Base-by-base conservation (phyloP, 1,140 invertebrate species). In the Chelonus insularis region DNA sequence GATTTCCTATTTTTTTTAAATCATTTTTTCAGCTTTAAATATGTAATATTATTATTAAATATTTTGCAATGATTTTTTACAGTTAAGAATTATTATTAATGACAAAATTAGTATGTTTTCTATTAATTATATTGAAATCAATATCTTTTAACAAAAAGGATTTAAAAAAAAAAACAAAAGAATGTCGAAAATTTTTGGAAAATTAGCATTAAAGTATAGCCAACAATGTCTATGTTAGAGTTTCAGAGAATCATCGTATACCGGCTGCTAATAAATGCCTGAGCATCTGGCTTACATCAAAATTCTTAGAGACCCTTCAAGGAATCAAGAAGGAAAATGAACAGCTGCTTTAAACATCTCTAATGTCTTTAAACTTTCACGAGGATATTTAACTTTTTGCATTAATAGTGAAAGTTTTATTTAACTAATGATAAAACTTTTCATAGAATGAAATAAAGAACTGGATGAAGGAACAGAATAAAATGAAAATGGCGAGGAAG, bases 271-370 rank as follows among this genome's bases (percentile, higher is more conserved):
- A 43, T 43, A 8, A 16, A 43, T 29, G 25, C 41, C 14, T 2
- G 21, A 51, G 20, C 57, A 59, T 59, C 57, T 59, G 57, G 57
- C 47, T 51, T 45, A 36, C 57, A 51, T 23, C 18, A 20, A 23
- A 14, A 50, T 11, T 48, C 47, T 41, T 16, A 23, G 21, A 8
- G 34, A 41, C 18, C 5, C 1, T 25, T 16, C 14, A 47, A 43
- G 36, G 29, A 25, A 12, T 16, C 4, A 5, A 43, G 55, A 57
- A n/a, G 23, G 52, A 57, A 12, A 18, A 29, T 6, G 1, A 48
- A 39, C 57, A 59, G 57, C 57, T 59, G 57, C 36, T 11, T 34
- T n/a, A 37, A 2, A 16, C 16, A 29, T 16, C 11, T 23, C 0
- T 9, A 11, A 48, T 12, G 25, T 3, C 3, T 7, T 7, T 3